A percentile compares a stretch with the other conserved stretches of the same genome.
phyloP scores from a whole-genome alignment of 2,797 vertebrate species.

The Notoglanidium macrostoma region DNA sequence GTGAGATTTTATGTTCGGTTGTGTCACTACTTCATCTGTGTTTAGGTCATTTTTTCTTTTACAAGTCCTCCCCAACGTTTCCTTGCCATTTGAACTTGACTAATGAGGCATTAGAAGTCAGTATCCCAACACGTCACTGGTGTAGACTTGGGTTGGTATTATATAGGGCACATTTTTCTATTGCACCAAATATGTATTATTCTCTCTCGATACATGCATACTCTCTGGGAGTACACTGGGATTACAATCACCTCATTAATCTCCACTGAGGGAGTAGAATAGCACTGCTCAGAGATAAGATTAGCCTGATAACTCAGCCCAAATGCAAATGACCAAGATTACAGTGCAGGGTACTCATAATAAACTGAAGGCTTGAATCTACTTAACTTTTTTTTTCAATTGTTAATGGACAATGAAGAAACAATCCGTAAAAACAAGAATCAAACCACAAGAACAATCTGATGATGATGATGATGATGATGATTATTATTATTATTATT shows the following conservation, averaged over 20 bases:
- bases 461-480: not conserved
- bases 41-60: conserved; percentile 13
- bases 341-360: not conserved
- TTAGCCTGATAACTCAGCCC: conserved; percentile 20
- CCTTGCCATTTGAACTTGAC: not conserved
- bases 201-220: not conserved
- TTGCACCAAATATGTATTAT: not conserved
- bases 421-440: not conserved
- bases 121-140: not conserved
- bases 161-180: not conserved
- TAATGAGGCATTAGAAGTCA: not conserved
- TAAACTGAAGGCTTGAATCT: not conserved
- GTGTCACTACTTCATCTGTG: conserved; percentile 8
- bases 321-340: conserved; percentile 9
- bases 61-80: not conserved
- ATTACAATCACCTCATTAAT: conserved; percentile 44
- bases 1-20: not conserved
- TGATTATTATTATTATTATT: not conserved
- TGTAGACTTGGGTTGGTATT: not conserved
- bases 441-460: not conserved
- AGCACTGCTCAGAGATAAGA: conserved; percentile 22
- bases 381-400: not conserved
- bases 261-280: conserved; percentile 21
- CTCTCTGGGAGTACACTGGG: not conserved
- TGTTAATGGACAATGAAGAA: not conserved